These are phyloP conservation scores for Helarctos malayanus DNA, from an alignment of 2,797 vertebrate genomes.

Conservation along the genomic window DNA sequence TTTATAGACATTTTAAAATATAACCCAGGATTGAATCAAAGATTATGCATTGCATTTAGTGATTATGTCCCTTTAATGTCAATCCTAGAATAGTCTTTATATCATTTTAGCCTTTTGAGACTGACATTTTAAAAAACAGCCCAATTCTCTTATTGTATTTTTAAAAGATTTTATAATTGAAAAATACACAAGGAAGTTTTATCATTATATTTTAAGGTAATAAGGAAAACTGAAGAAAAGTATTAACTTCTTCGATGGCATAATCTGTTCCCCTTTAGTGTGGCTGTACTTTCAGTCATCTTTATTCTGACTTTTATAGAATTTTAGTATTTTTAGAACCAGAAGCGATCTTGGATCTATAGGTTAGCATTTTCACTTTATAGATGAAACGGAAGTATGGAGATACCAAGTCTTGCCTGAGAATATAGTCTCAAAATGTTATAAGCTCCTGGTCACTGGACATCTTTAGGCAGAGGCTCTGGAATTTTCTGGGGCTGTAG, in stretches of 20 bases:
- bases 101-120: slow-evolving; percentile 36
- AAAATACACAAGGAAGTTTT: not conserved
- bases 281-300: not conserved
- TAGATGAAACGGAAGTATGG: not conserved
- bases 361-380: not conserved
- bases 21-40: not conserved
- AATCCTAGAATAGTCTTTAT: not conserved
- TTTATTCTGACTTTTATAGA: slow-evolving; percentile 47
- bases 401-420: not conserved
- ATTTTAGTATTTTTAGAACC: slow-evolving; percentile 52
- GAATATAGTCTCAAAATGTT: not conserved
- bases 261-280: slow-evolving; percentile 9
- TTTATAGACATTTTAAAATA: not conserved
- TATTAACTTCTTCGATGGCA: slow-evolving; percentile 36
- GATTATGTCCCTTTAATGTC: slow-evolving; percentile 33
- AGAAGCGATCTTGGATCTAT: not conserved
- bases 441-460: not conserved
- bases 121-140: slow-evolving; percentile 39
- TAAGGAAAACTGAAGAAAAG: slow-evolving; percentile 40
- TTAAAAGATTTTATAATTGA: slow-evolving; percentile 38
- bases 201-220: not conserved
- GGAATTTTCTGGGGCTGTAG: not conserved
- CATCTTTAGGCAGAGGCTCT: not conserved
- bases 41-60: not conserved
- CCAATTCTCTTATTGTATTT: not conserved